Conservation (phyloP, 1,140 invertebrate genomes). For the Conopomorpha cramerella region DNA sequence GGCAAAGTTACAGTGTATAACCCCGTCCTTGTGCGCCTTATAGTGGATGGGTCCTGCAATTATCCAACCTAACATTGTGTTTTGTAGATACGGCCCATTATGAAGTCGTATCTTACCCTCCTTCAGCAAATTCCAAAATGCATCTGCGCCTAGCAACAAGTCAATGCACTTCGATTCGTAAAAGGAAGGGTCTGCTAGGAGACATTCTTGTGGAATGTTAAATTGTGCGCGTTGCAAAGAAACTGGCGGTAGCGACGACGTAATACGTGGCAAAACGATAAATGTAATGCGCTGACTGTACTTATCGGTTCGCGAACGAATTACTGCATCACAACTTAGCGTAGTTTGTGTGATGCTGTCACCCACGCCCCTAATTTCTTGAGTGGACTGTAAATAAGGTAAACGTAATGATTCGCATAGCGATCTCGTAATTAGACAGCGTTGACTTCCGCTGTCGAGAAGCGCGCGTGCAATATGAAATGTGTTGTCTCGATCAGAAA, state of each 20-base stretch:
- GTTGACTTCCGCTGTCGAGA: neutral
- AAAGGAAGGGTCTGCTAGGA: neutral
- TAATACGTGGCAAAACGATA: too few species aligned
- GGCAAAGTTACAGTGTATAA: conserved; percentile 1
- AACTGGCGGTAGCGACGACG: too few species aligned
- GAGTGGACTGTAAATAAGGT: neutral
- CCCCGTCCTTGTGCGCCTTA: neutral
- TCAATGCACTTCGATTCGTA: conserved; percentile 6
- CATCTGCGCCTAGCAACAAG: conserved; percentile 10
- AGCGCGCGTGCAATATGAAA: neutral
- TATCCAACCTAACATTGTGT: conserved; percentile 10
- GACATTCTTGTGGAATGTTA: neutral
- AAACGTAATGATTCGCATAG: neutral
- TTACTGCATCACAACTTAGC: too few species aligned
- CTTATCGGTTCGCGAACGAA: too few species aligned
- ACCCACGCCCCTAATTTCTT: too few species aligned
- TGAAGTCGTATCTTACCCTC: conserved; percentile 5
- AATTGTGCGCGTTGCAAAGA: neutral
- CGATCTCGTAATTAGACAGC: neutral
- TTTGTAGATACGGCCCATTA: conserved; percentile 10
- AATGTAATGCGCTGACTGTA: too few species aligned
- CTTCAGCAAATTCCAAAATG: conserved; percentile 11
- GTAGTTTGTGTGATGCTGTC: too few species aligned
- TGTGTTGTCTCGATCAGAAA: too few species aligned
- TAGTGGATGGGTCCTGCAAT: conserved; percentile 7